A percentile compares a stretch with the other conserved stretches of the same genome.
These are phyloP conservation scores for Deladenus siricidicola DNA, from an alignment of 2,888 invertebrate genomes.

Conservation along the genomic window DNA sequence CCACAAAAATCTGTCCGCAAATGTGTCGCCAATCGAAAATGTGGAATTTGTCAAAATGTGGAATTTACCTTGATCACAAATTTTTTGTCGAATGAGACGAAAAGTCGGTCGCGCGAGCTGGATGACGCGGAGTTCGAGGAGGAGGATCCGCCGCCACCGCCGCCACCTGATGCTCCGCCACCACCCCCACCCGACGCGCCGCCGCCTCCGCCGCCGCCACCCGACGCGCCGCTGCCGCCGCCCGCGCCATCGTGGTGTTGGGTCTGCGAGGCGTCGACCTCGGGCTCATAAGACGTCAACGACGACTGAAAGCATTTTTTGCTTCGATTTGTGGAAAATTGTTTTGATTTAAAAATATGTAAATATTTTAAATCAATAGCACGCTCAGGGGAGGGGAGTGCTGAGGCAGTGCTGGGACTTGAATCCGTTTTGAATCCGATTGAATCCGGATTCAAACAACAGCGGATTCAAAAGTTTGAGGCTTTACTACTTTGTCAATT, in stretches of 20 bases:
- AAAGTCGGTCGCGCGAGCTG: conserved; percentile 22
- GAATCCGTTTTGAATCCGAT: no score
- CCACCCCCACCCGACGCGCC: conserved; percentile 43
- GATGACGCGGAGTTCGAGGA: conserved; percentile 7
- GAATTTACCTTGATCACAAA: conserved; percentile 52
- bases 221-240: conserved; percentile 2
- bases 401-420: no score
- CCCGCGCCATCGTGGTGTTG: conserved; percentile 4
- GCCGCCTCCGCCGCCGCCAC: conserved; percentile 12
- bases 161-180: conserved; percentile 5
- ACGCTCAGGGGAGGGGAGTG: no score
- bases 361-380: no score
- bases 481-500: no score
- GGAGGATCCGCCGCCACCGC: conserved; percentile 23
- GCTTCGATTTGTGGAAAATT: no score
- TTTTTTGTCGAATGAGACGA: conserved; percentile 49
- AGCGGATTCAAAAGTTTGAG: no score
- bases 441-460: no score
- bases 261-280: conserved; percentile 39
- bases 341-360: no score
- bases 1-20: no score
- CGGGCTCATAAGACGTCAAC: conserved; percentile 43
- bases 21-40: no score
- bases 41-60: no score
- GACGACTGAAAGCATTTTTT: conserved; percentile 30